Conservation (phyloP, 2,113 vertebrate genomes). For the Neolamprologus ventralis region DNA sequence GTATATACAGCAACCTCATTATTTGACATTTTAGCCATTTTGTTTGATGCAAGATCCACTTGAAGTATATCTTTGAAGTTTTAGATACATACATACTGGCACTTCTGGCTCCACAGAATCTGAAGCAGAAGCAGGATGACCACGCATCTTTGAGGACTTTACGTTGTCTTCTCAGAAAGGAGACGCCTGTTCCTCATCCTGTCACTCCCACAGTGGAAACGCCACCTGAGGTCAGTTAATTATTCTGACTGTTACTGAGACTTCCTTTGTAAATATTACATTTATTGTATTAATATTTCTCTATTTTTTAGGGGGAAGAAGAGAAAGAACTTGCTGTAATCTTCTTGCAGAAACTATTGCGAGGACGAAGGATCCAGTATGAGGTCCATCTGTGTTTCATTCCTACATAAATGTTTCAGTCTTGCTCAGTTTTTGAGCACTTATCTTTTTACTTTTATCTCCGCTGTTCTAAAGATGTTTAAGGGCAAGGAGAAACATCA, state of each 20-base stretch:
- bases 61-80: background rate
- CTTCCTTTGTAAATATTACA: background rate
- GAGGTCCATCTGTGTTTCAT: conserved; percentile 65
- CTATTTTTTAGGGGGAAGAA: conserved; percentile 76
- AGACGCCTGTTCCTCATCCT: conserved; percentile 70
- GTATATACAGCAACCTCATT: background rate
- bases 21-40: background rate
- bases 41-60: background rate
- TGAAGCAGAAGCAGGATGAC: conserved; percentile 42
- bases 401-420: background rate
- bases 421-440: background rate
- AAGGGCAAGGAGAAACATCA: conserved; percentile 78
- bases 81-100: background rate
- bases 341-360: conserved; percentile 81
- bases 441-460: background rate
- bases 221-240: conserved; percentile 69
- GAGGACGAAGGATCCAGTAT: conserved; percentile 83
- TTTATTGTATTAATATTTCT: background rate
- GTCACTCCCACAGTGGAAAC: conserved; percentile 74
- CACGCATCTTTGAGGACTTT: conserved; percentile 53
- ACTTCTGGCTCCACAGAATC: conserved; percentile 58
- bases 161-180: conserved; percentile 65
- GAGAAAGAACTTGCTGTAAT: conserved; percentile 82
- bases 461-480: conserved; percentile 76
- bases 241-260: background rate